Evolutionary conservation across 1,140 invertebrate species (phyloP).

Genomic region (Nomia melanderi): DNA sequence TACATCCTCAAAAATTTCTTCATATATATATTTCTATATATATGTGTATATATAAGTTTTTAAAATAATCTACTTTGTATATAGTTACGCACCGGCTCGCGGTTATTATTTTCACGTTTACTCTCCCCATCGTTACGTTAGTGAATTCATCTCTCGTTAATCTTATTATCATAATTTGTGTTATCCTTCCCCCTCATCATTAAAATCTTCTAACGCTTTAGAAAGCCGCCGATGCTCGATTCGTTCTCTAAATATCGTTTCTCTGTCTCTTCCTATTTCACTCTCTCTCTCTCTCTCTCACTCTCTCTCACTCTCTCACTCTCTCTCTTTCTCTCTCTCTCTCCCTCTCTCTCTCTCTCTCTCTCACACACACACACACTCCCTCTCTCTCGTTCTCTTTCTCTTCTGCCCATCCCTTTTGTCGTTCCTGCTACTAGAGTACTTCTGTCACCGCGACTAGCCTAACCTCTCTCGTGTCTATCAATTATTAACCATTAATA

Average conservation of each 20-base stretch:
- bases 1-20: conserved; percentile 46
- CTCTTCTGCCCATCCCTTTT: conserved; percentile 38
- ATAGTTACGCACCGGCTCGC: conserved; percentile 60
- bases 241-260: conserved; percentile 27
- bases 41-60: conserved; percentile 48
- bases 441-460: conserved; percentile 65
- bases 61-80: conserved; percentile 52
- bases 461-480: conserved; percentile 51
- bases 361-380: too few species aligned
- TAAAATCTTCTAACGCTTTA: conserved; percentile 22
- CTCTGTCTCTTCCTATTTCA: too few species aligned
- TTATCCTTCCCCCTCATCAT: neutral
- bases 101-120: conserved; percentile 41
- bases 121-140: neutral
- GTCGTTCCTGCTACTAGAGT: conserved; percentile 59
- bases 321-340: too few species aligned
- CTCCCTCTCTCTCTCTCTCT: too few species aligned
- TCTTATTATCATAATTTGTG: neutral
- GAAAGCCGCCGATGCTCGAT: conserved; percentile 45
- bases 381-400: too few species aligned
- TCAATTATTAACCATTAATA: conserved; percentile 58
- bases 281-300: too few species aligned
- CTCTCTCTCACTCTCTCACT: too few species aligned
- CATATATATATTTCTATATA: conserved; percentile 54
- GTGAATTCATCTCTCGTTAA: neutral